Evolutionary conservation across 2,113 vertebrate genomes (phyloP).

Genomic region (Buteo buteo): DNA sequence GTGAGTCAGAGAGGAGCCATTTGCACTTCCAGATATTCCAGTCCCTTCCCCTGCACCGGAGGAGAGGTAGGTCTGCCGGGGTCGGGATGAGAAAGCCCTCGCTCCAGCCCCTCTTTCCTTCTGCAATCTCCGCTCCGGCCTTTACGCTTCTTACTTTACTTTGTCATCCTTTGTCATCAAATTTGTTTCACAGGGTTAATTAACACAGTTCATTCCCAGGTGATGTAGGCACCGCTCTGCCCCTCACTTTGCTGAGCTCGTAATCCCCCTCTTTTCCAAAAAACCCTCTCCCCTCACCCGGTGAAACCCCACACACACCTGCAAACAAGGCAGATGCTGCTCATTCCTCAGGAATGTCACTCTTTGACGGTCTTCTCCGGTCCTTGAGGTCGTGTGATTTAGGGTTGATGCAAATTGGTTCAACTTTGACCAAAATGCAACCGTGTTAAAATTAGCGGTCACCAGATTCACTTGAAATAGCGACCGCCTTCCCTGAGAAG

Average conservation of each 20-base stretch:
- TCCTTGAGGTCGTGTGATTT: background rate
- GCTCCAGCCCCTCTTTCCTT: background rate
- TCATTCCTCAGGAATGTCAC: rapidly evolving
- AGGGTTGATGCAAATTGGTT: background rate
- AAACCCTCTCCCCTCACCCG: background rate
- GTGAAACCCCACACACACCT: rapidly evolving
- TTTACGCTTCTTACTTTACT: rapidly evolving
- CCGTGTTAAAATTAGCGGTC: background rate
- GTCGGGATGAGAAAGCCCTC: background rate
- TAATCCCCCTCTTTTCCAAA: background rate
- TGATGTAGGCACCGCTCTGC: background rate
- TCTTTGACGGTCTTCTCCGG: background rate
- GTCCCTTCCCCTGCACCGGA: constrained; percentile 85
- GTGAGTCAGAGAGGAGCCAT: constrained; percentile 70
- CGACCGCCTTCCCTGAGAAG: background rate
- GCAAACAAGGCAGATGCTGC: background rate
- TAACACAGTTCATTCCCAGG: background rate
- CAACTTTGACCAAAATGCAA: background rate
- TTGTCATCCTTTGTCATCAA: rapidly evolving
- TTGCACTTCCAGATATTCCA: constrained; percentile 94
- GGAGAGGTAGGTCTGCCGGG: constrained; percentile 85
- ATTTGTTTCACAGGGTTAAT: background rate
- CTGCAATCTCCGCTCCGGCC: rapidly evolving
- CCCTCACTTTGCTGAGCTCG: background rate
- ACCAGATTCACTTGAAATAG: background rate